Base-by-base conservation (phyloP, 2,888 invertebrate genomes). In the Tetropium fuscum region DNA sequence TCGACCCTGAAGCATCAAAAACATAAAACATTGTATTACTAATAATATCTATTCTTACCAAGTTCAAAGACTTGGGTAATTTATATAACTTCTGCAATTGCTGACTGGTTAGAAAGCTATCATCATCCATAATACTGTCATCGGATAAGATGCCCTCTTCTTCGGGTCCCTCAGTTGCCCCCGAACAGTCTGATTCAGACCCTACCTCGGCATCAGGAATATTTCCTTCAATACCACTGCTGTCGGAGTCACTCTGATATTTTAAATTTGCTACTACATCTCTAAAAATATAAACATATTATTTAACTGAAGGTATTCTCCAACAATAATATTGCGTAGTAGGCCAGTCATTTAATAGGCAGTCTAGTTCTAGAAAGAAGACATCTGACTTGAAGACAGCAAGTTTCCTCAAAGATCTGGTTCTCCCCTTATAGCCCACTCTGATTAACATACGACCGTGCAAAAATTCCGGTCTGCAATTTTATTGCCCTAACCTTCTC, bases 81-180 rank as follows among this genome's bases (percentile, higher is more conserved):
- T 86, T 86, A 72, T 86, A 85, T 58, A 87, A 73, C 67, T 86
- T 82, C 66, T 81, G 80, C 40, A 82, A 65, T 63, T 82, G 81
- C 44, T 82, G 81, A 64, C 76, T 82, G 3, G 82, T 82, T n/a
- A 82, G 65, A 64, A 82, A 82, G 63, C 94, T 87, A 76, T 96
- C 95, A 53, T 92, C 87, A 74, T 94, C 94, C 58, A 92, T 90
- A 65, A 93, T 93, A 70, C 90, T 90, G 75, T 90, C 86, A 65
- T 86, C 85, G 2, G 85, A 85, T 54, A 83, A 84, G 36, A 83
- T 83, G 10, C 81, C 83, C 43, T 84, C 81, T 56, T 89, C 88
- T 77, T 91, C 91, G 2, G 92, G 92, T 0, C 92, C 92, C 78
- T 88, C 88, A 0, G 88, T 88, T 10, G 86, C 87, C 3, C 87